These are phyloP conservation scores for Saccopteryx leptura DNA, from an alignment of 2,113 vertebrate genomes.

Conservation along the genomic window DNA sequence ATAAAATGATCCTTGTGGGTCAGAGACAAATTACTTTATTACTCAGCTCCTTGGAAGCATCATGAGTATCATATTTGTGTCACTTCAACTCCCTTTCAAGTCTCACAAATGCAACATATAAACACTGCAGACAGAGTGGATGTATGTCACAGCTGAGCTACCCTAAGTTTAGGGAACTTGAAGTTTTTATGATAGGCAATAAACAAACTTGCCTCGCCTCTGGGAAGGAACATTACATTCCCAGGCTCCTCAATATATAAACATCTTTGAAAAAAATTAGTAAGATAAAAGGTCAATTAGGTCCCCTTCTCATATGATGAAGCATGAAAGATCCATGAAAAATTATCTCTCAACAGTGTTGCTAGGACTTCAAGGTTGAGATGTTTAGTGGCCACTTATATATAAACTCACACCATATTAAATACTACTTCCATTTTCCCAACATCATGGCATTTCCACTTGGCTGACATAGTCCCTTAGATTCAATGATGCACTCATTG, in stretches of 20 bases:
- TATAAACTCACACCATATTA: not conserved
- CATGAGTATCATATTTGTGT: not conserved
- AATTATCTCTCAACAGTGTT: not conserved
- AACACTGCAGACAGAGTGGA: not conserved
- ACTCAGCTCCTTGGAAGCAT: not conserved
- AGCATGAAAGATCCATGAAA: not conserved
- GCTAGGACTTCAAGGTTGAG: not conserved
- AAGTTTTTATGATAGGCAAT: not conserved
- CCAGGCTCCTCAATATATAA: not conserved
- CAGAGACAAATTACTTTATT: conserved; percentile 10
- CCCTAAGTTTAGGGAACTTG: not conserved
- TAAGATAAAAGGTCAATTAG: not conserved
- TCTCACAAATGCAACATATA: not conserved
- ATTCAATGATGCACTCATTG: not conserved
- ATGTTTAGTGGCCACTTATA: not conserved
- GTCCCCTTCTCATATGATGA: not conserved
- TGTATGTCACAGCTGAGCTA: not conserved
- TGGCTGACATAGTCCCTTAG: not conserved
- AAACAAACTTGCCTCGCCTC: not conserved
- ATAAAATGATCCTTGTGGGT: not conserved
- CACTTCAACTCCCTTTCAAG: not conserved
- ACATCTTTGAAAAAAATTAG: not conserved
- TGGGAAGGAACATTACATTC: not conserved
- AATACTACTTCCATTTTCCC: not conserved
- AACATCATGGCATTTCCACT: not conserved